These are phyloP conservation scores for Petrocephalus zakoni DNA, from an alignment of 2,113 vertebrate genomes.

Conservation along the genomic window DNA sequence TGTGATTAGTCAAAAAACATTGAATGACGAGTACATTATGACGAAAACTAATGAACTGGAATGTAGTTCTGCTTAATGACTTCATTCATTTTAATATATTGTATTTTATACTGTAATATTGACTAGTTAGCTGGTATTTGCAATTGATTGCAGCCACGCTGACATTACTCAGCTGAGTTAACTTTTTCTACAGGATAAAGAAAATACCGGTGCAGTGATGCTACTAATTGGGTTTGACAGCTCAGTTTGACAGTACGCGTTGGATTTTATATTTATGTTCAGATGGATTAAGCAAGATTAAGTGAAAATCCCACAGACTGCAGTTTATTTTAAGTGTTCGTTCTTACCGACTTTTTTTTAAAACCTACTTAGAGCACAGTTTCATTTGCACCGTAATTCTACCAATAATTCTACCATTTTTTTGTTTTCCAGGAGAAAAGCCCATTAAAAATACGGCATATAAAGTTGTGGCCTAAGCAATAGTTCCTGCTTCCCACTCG, in stretches of 20 bases:
- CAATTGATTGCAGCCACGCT: background rate
- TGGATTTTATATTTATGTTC: background rate
- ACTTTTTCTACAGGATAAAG: background rate
- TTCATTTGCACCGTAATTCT: background rate
- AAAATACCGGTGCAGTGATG: background rate
- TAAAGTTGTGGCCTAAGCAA: background rate
- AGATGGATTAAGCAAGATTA: background rate
- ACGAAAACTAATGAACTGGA: background rate
- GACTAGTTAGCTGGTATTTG: background rate
- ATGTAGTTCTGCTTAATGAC: background rate
- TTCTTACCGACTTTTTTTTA: background rate
- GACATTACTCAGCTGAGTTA: background rate
- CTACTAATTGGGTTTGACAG: background rate
- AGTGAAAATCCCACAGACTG: background rate
- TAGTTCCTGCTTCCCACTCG: background rate
- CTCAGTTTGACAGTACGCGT: background rate
- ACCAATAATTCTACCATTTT: background rate
- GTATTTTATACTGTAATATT: background rate
- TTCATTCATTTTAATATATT: background rate
- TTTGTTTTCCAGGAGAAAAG: background rate
- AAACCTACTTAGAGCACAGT: background rate
- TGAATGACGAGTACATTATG: background rate
- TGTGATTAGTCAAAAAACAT: background rate
- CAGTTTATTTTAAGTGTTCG: background rate
- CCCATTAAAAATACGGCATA: background rate